These are phyloP conservation scores for Napeogenes inachia DNA, from an alignment of 2,888 invertebrate genomes.

Conservation along the genomic window DNA sequence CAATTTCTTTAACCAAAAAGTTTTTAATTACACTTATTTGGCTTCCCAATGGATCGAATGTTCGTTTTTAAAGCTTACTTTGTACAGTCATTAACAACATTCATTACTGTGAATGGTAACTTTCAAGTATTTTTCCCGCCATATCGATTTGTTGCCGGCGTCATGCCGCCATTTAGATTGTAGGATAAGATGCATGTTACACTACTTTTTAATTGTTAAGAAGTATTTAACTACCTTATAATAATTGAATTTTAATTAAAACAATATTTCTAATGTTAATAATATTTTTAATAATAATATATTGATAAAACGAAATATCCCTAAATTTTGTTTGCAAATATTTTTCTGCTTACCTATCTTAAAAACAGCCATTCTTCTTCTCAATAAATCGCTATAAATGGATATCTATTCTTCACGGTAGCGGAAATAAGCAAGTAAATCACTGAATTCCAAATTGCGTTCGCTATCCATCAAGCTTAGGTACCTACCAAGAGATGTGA, in stretches of 20 bases:
- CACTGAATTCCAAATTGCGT: slow-evolving; percentile 36
- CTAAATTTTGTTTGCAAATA: too few relatives aligned
- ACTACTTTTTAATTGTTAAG: slow-evolving; percentile 11
- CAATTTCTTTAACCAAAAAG: neutral
- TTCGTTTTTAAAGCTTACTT: neutral
- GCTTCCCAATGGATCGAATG: neutral
- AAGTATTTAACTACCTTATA: neutral
- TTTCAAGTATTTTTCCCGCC: slow-evolving; percentile 18
- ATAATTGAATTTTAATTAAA: neutral
- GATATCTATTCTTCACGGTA: slow-evolving; percentile 15
- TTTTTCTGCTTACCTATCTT: too few relatives aligned
- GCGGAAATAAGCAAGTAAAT: slow-evolving; percentile 29
- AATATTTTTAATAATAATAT: too few relatives aligned
- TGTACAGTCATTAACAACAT: neutral
- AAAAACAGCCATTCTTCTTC: neutral
- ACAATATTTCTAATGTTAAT: too few relatives aligned
- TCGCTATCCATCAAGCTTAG: slow-evolving; percentile 44
- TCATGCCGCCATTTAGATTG: slow-evolving; percentile 23
- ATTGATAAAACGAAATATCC: too few relatives aligned
- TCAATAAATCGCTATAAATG: slow-evolving; percentile 15
- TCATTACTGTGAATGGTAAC: neutral
- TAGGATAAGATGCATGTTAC: slow-evolving; percentile 14
- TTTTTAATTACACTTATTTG: neutral
- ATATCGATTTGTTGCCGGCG: slow-evolving; percentile 21
- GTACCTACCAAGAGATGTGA: slow-evolving; percentile 35